A percentile compares a stretch with the other conserved stretches of the same genome.
Conservation (phyloP, 2,113 vertebrate species). For the Calypte anna region DNA sequence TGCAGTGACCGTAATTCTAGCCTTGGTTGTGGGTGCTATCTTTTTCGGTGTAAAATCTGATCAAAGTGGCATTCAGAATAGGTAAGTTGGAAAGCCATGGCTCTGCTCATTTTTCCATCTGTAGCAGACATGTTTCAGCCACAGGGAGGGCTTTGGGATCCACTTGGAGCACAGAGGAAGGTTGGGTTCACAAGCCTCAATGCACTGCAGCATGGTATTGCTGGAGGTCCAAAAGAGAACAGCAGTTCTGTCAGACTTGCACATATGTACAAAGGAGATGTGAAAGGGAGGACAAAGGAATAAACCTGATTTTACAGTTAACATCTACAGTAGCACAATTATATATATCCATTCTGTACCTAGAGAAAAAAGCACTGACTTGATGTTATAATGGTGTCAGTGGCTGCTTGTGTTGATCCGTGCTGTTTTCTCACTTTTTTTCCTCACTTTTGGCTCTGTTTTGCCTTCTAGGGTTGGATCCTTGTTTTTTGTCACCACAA, state of each 20-base stretch:
- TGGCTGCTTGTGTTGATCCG: background rate
- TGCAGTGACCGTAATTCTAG: conserved; percentile 36
- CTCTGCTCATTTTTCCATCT: background rate
- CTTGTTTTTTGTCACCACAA: conserved; percentile 74
- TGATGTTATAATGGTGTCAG: background rate
- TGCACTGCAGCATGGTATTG: background rate
- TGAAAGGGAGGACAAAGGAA: background rate
- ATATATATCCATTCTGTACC: background rate
- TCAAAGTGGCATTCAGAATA: conserved; percentile 70
- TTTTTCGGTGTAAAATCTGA: conserved; percentile 67
- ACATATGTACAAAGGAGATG: background rate
- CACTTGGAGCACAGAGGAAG: background rate
- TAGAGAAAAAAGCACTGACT: background rate
- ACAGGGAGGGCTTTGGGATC: background rate
- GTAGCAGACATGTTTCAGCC: background rate
- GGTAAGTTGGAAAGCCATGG: conserved; percentile 34
- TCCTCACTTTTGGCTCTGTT: background rate
- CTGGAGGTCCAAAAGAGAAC: background rate
- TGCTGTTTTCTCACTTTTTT: background rate
- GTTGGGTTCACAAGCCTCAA: background rate
- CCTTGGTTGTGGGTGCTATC: conserved; percentile 71
- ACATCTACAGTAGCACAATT: background rate
- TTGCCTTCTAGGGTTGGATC: conserved; percentile 68
- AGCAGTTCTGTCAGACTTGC: background rate
- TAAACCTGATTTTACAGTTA: background rate